Evolutionary conservation across 1,140 invertebrate genomes (phyloP).

Genomic region (Eupristina koningsbergeri): DNA sequence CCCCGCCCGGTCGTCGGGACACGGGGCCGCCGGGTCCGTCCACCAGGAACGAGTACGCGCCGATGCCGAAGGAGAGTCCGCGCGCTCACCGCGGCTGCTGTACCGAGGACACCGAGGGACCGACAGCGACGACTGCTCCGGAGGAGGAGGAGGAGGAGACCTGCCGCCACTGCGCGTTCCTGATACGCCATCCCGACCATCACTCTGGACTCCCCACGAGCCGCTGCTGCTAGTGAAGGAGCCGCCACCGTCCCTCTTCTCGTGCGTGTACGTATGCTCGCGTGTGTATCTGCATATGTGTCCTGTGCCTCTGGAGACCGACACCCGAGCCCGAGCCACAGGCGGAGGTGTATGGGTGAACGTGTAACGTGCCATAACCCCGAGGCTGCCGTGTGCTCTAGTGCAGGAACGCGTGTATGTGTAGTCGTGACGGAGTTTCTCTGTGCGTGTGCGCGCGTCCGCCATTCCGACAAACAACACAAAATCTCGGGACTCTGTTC

Average conservation of each 20-base stretch:
- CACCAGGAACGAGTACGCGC: neutral
- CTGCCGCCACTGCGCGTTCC: too few relatives aligned
- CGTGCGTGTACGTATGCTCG: neutral
- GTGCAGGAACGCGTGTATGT: conserved; percentile 33
- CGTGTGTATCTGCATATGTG: conserved; percentile 25
- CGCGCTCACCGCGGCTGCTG: neutral
- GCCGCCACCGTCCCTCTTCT: neutral
- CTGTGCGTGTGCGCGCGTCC: conserved; percentile 50
- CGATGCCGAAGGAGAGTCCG: conserved; percentile 2
- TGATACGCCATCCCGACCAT: too few relatives aligned
- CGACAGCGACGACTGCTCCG: too few relatives aligned
- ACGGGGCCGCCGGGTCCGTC: conserved; percentile 21
- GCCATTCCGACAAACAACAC: conserved; percentile 53
- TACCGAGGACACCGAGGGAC: neutral
- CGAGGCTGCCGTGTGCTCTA: neutral
- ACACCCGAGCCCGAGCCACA: conserved; percentile 40
- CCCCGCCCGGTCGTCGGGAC: neutral
- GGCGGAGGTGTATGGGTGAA: neutral
- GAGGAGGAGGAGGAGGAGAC: neutral
- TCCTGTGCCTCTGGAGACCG: neutral
- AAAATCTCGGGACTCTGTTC: conserved; percentile 47
- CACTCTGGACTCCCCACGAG: neutral
- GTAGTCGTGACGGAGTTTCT: conserved; percentile 9
- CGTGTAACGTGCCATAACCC: neutral
- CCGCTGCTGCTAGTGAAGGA: neutral